Evolutionary conservation across 1,140 invertebrate genomes (phyloP).

Genomic region (Coenobita brevimanus): DNA sequence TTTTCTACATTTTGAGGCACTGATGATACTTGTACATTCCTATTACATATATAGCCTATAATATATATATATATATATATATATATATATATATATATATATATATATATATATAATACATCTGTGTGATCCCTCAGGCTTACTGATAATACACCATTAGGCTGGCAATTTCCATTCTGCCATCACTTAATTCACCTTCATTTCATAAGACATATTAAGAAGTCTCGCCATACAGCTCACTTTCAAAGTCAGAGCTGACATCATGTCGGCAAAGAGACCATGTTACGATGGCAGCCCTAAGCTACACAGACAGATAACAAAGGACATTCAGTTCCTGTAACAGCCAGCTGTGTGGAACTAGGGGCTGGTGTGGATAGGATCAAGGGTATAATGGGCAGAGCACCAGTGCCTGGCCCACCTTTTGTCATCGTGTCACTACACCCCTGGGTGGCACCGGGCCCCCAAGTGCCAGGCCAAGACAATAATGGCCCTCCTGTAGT

Average conservation of each 20-base stretch:
- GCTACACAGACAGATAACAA: slow-evolving; percentile 39
- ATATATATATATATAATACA: too few relatives aligned
- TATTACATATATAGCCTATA: too few relatives aligned
- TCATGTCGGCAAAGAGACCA: slow-evolving; percentile 42
- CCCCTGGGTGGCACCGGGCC: slow-evolving; percentile 16
- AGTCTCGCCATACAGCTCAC: too few relatives aligned
- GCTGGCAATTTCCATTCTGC: too few relatives aligned
- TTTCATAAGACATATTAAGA: too few relatives aligned
- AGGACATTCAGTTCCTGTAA: slow-evolving; percentile 50
- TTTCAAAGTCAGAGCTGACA: background rate
- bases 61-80: too few relatives aligned
- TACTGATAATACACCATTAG: too few relatives aligned
- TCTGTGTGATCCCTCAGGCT: too few relatives aligned
- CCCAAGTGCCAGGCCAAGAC: slow-evolving; percentile 18
- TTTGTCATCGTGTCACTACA: slow-evolving; percentile 9
- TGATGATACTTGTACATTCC: too few relatives aligned
- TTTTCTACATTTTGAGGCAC: too few relatives aligned
- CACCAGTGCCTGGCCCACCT: slow-evolving; percentile 22
- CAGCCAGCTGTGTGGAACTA: slow-evolving; percentile 59
- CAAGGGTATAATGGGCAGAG: background rate
- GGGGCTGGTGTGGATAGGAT: slow-evolving; percentile 32
- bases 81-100: too few relatives aligned
- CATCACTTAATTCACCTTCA: too few relatives aligned
- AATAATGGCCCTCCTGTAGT: slow-evolving; percentile 13
- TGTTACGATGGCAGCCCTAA: slow-evolving; percentile 22